Evolutionary conservation across 2,113 vertebrate genomes (phyloP).

Genomic region (Hemiprocne comata): DNA sequence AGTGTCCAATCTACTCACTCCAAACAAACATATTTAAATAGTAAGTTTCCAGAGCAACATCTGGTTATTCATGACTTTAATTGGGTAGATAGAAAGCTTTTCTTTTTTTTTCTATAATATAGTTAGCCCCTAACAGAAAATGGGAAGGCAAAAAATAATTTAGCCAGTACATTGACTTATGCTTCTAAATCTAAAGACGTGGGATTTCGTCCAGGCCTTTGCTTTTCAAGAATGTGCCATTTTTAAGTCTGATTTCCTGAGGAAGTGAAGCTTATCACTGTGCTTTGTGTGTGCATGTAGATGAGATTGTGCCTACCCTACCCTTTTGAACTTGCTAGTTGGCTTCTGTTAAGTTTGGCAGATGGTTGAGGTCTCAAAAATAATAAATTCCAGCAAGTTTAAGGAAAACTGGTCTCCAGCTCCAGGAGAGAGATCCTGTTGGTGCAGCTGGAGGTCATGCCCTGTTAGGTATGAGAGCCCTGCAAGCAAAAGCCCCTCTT

Average conservation of each 20-base stretch:
- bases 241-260: constrained; percentile 56
- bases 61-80: neutral
- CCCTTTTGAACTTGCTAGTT: constrained; percentile 26
- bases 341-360: constrained; percentile 3
- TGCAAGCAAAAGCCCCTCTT: neutral
- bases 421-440: neutral
- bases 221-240: constrained; percentile 14
- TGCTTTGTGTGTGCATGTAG: constrained; percentile 21
- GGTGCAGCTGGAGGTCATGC: neutral
- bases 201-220: constrained; percentile 41
- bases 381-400: neutral
- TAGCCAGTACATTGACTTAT: constrained; percentile 26
- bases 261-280: constrained; percentile 33
- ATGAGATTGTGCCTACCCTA: constrained; percentile 24
- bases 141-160: constrained; percentile 31
- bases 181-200: constrained; percentile 5
- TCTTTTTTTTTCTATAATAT: neutral
- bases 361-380: neutral
- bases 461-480: neutral
- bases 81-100: neutral
- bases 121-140: constrained; percentile 1
- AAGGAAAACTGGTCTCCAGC: neutral
- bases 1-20: neutral
- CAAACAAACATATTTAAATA: neutral
- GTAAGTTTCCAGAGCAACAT: neutral